These are phyloP conservation scores for Drosophila seguyi DNA, from an alignment of 1,140 invertebrate genomes.

Conservation along the genomic window DNA sequence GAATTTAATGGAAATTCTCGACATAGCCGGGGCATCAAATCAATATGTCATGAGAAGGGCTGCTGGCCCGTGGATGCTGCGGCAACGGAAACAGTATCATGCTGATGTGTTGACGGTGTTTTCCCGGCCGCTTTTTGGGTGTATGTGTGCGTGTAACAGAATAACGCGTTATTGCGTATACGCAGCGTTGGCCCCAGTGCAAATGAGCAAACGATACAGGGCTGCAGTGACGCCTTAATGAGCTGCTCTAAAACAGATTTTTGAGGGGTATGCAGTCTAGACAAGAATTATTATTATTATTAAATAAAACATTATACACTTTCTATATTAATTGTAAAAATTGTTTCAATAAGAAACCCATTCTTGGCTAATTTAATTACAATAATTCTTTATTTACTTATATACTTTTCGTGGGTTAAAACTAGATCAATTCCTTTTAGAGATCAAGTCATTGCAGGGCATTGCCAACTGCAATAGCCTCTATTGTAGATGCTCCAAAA, in stretches of 20 bases:
- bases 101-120: slow-evolving; percentile 74
- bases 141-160: slow-evolving; percentile 23
- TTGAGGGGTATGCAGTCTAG: not conserved
- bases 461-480: slow-evolving; percentile 17
- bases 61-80: slow-evolving; percentile 43
- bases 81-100: slow-evolving; percentile 51
- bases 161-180: slow-evolving; percentile 75
- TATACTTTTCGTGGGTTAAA: too few relatives aligned
- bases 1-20: slow-evolving; percentile 83
- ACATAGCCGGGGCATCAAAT: slow-evolving; percentile 82
- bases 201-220: slow-evolving; percentile 22
- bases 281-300: not conserved
- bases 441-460: slow-evolving; percentile 31
- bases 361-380: not conserved
- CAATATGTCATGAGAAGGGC: slow-evolving; percentile 80
- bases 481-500: slow-evolving; percentile 40
- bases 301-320: not conserved
- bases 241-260: not conserved
- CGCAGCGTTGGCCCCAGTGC: slow-evolving; percentile 47
- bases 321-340: not conserved
- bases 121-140: slow-evolving; percentile 22
- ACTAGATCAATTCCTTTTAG: not conserved
- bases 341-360: too few relatives aligned
- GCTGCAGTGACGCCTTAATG: slow-evolving; percentile 3
- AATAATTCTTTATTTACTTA: too few relatives aligned